A percentile compares a stretch with the other conserved stretches of the same genome.
These are phyloP conservation scores for Motacilla tschutschensis DNA, from an alignment of 2,113 vertebrate species.

Conservation along the genomic window DNA sequence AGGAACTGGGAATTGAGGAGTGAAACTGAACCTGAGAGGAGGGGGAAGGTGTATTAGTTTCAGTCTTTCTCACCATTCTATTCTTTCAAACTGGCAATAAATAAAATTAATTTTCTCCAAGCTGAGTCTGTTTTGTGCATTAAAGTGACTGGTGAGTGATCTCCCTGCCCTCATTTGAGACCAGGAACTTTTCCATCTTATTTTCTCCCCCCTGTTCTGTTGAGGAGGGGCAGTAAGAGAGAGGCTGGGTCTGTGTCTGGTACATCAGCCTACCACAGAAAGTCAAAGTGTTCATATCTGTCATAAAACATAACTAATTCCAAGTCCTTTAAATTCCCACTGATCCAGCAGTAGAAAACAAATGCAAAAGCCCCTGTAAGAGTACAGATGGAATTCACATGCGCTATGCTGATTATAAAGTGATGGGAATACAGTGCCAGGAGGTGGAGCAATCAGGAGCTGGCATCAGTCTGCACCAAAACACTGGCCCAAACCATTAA, in stretches of 20 bases:
- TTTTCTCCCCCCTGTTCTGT: background rate
- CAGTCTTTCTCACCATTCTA: background rate
- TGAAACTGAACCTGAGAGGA: background rate
- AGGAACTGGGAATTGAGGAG: background rate
- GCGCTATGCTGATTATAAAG: background rate
- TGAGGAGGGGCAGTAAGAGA: background rate
- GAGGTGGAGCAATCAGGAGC: background rate
- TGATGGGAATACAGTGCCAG: background rate
- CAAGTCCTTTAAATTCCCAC: background rate
- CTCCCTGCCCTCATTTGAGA: background rate
- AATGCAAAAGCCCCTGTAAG: background rate
- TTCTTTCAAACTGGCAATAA: background rate
- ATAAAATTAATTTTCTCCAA: background rate
- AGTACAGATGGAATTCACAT: background rate
- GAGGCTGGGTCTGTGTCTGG: accelerated
- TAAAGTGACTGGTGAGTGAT: background rate
- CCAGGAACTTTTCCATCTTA: background rate
- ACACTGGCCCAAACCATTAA: background rate
- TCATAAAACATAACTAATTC: background rate
- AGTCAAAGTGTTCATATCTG: background rate
- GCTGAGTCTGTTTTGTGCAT: background rate
- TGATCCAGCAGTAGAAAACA: background rate
- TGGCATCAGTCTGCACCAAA: background rate
- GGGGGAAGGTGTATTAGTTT: background rate
- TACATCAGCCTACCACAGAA: background rate